A percentile compares a stretch with the other conserved stretches of the same genome.
Conservation (phyloP, 2,797 vertebrate genomes). For the Austrolebias charrua region DNA sequence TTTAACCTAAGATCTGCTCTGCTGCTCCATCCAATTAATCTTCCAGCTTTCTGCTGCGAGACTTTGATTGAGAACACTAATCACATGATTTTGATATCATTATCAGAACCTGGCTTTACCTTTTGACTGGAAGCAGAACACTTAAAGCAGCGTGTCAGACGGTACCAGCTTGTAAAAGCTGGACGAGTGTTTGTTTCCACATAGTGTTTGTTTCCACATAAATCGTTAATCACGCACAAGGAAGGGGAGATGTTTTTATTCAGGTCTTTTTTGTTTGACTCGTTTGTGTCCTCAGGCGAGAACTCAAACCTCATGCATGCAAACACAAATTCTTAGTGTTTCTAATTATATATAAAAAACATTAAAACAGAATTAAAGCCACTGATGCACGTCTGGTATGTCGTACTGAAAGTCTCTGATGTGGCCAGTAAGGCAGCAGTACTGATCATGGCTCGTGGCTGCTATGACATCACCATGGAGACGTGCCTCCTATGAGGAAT, state of each 20-base stretch:
- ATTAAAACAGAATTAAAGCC: slow-evolving; percentile 5
- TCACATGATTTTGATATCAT: slow-evolving; percentile 26
- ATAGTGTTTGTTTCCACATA: too few relatives aligned
- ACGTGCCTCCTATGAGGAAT: slow-evolving; percentile 41
- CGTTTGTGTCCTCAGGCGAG: background rate
- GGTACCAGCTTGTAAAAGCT: slow-evolving; percentile 34
- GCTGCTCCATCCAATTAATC: slow-evolving; percentile 16
- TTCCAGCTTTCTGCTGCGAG: background rate
- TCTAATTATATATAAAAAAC: slow-evolving; percentile 13
- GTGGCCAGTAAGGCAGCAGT: slow-evolving; percentile 10
- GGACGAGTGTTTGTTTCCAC: slow-evolving; percentile 36
- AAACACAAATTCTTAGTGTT: slow-evolving; percentile 17
- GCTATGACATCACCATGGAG: slow-evolving; percentile 47
- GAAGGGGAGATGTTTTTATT: slow-evolving; percentile 23
- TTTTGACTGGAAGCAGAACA: slow-evolving; percentile 18
- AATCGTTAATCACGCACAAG: slow-evolving; percentile 61
- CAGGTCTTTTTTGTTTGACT: slow-evolving; percentile 23
- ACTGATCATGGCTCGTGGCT: slow-evolving; percentile 29
- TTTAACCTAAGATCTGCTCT: slow-evolving; percentile 6
- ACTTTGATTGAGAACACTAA: slow-evolving; percentile 14
- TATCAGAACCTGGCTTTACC: slow-evolving; percentile 29
- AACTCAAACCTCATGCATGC: slow-evolving; percentile 19
- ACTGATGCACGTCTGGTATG: background rate
- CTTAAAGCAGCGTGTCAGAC: slow-evolving; percentile 30
- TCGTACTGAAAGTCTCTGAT: slow-evolving; percentile 7